Evolutionary conservation across 2,113 vertebrate species (phyloP).

Genomic region (Struthidea cinerea): DNA sequence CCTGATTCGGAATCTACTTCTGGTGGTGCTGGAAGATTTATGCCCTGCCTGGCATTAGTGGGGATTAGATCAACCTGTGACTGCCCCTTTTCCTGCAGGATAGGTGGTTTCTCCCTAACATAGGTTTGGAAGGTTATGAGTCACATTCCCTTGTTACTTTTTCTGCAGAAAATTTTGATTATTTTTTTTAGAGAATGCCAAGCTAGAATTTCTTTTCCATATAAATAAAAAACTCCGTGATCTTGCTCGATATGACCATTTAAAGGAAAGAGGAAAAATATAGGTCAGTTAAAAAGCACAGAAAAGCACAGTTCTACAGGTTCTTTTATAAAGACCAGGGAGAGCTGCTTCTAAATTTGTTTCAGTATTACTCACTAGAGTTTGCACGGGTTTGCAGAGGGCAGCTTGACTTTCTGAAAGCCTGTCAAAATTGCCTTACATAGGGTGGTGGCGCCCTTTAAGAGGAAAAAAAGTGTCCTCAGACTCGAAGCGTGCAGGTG

Average conservation of each 20-base stretch:
- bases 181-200: neutral
- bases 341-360: neutral
- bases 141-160: neutral
- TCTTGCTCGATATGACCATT: neutral
- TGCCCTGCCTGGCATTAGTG: neutral
- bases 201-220: neutral
- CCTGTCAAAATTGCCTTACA: neutral
- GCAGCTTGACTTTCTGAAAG: slow-evolving; percentile 14
- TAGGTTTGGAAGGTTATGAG: neutral
- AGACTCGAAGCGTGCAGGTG: neutral
- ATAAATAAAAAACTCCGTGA: neutral
- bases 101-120: neutral
- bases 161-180: neutral
- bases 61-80: neutral
- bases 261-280: neutral
- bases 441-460: neutral
- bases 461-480: neutral
- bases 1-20: neutral
- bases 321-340: neutral
- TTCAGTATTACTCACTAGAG: neutral
- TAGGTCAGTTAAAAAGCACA: neutral
- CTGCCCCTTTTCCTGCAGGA: neutral
- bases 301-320: neutral
- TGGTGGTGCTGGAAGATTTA: neutral
- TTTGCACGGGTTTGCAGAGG: slow-evolving; percentile 12